Base-by-base conservation (phyloP, 1,140 invertebrate genomes). In the Melipona quadrifasciata region DNA sequence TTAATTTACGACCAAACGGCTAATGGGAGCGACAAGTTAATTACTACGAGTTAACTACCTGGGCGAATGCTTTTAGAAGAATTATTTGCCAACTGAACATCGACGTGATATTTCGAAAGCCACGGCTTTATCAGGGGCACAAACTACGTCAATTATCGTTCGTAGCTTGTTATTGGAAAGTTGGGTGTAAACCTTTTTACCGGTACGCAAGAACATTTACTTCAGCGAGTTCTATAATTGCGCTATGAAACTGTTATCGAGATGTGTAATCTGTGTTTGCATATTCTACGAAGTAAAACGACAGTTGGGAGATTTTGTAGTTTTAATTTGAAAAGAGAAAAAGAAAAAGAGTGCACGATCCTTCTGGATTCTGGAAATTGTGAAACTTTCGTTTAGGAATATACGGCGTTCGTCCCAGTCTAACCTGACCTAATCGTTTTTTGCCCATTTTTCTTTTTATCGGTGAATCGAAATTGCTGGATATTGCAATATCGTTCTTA, bases 401-500 rank as follows among this genome's bases (percentile, higher is more conserved):
- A 39, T 39, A 39, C 6, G 39, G 6, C 39, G 39, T 39, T 39
- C 31, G 31, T 31, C 39, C 39, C 3, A 70, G 12, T 14, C 1
- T 61, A 61, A 61, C n/a, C 5, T 8, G 0, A 5, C 24, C 11
- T 61, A 61, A 24, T 1, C 58, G 24, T 61, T 14, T 24, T n/a
- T 61, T n/a, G 39, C 39, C 39, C 12, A 12, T 61, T n/a, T 24
- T 61, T 61, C 58, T 61, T n/a, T 61, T n/a, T 61, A 24, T n/a
- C 24, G 24, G 24, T 14, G 58, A 12, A n/a, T 12, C 24, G 24
- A 34, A n/a, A 80, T 73, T 27, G 70, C 70, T 64, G 47, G 21
- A 81, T 73, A 81, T 53, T 73, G 70, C 24, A 53, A 81, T 73
- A 53, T 47, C 55, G 27, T 71, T n/a, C 67, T 71, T 80, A 71